Conservation (phyloP, 2,113 vertebrate species). For the Ptilorrhoa leucosticta region DNA sequence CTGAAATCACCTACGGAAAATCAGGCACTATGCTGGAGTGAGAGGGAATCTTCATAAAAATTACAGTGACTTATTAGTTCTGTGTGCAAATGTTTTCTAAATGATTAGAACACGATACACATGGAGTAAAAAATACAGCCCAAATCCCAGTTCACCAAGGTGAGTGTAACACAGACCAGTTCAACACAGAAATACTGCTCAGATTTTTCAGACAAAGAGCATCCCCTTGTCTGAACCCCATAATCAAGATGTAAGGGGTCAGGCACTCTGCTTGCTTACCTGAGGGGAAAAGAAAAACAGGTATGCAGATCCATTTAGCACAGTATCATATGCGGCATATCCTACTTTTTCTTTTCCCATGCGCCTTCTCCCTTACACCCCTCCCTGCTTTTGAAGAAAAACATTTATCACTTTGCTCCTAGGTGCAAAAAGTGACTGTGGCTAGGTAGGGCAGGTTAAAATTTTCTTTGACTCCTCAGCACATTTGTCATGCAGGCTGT, state of each 20-base stretch:
- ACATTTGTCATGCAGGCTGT: slow-evolving; percentile 69
- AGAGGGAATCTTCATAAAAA: neutral
- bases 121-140: neutral
- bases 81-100: neutral
- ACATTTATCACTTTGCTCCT: slow-evolving; percentile 53
- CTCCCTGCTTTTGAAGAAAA: neutral
- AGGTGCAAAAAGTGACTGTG: slow-evolving; percentile 41
- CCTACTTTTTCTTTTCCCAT: neutral
- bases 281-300: neutral
- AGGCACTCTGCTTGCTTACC: neutral
- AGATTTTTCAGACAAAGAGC: neutral
- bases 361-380: neutral
- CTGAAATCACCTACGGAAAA: neutral
- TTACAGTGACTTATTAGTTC: neutral
- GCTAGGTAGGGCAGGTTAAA: slow-evolving; percentile 65
- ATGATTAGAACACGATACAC: neutral
- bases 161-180: neutral
- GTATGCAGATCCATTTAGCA: neutral
- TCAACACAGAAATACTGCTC: neutral
- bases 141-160: neutral
- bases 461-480: slow-evolving; percentile 68
- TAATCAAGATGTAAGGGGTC: neutral
- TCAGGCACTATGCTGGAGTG: neutral
- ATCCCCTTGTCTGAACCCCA: neutral
- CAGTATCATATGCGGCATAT: neutral